Percentiles rank a stretch among this genome's conserved stretches.
These are phyloP conservation scores for Lanius ludovicianus DNA, from an alignment of 2,113 vertebrate genomes.

Conservation along the genomic window DNA sequence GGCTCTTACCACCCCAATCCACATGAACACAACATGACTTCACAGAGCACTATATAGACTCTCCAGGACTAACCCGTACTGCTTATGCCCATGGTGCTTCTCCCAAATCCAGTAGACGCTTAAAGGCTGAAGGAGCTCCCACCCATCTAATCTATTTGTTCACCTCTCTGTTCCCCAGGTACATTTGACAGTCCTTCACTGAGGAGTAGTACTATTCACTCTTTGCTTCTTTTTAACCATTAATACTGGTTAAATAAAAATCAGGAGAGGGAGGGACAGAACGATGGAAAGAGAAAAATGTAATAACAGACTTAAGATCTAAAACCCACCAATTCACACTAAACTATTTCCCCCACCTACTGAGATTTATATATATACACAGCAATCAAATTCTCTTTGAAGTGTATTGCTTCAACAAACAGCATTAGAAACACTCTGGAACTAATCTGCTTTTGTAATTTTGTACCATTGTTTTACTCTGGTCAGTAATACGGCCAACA, in stretches of 20 bases:
- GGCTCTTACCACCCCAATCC: not conserved
- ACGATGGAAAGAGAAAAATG: not conserved
- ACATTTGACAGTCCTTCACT: not conserved
- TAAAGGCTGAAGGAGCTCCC: not conserved
- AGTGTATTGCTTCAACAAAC: not conserved
- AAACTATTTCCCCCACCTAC: not conserved
- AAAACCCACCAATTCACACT: not conserved
- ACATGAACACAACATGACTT: not conserved
- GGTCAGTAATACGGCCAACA: not conserved
- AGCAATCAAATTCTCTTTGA: not conserved
- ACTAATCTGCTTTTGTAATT: not conserved
- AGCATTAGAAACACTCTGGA: not conserved
- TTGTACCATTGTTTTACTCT: not conserved
- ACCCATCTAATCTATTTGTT: not conserved
- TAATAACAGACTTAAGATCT: not conserved
- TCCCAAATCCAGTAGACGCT: not conserved
- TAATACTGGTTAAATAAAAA: not conserved
- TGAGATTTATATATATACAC: not conserved
- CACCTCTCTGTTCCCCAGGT: not conserved
- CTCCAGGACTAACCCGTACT: not conserved
- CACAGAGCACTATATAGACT: fast-evolving
- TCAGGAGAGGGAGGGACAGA: not conserved
- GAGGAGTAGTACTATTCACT: not conserved
- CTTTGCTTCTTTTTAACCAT: not conserved
- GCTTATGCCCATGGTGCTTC: not conserved